Base-by-base conservation (phyloP, 1,140 invertebrate species). In the Chionoecetes opilio region DNA sequence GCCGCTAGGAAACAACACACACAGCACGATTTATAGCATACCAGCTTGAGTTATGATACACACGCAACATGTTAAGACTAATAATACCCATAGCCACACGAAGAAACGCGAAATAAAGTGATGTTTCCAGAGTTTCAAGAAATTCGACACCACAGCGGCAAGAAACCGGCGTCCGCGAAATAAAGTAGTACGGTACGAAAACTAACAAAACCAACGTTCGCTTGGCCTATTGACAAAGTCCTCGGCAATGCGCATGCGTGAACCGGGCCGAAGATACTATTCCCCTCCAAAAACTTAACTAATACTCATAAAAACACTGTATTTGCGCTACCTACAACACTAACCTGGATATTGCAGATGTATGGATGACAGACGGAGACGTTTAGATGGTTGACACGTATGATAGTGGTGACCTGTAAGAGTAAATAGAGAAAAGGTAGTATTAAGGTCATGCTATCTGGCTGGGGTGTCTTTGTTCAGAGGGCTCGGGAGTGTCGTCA, bases 391-490 rank as follows among this genome's bases (percentile, higher is more conserved):
- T 6, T 29, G 2, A 92, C 37, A 75, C 26, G 8, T 14, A 6
- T 9, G 0, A 63, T 31, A 14, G 21, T 53, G 46, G 31, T n/a
- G 46, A 35, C 26, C 17, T 82, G 63, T 26, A 8, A 82, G 34
- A 34, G 82, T 26, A 82, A 92, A 32, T 17, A 17, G 6, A 6
- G n/a, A 9, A 35, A 92, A 82, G 21, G 21, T 26, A 75, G 63
- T 75, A 92, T 92, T 26, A 35, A 35, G 46, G 63, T 35, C 29
- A 34, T 35, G 31, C 63, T 31, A 82, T n/a, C 53, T 75, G 29
- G 2, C 35, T 82, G 46, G 35, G 63, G 29, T 34, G 91, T 92
- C 91, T 92, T 92, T 92, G 91, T 92, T 92, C 91, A 92, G 63
- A 53, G n/a, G 63, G 63, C 26, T 17, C n/a, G 91, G 91, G 26